Evolutionary conservation across 2,113 vertebrate species (phyloP).

Genomic region (Macquaria ambigua): DNA sequence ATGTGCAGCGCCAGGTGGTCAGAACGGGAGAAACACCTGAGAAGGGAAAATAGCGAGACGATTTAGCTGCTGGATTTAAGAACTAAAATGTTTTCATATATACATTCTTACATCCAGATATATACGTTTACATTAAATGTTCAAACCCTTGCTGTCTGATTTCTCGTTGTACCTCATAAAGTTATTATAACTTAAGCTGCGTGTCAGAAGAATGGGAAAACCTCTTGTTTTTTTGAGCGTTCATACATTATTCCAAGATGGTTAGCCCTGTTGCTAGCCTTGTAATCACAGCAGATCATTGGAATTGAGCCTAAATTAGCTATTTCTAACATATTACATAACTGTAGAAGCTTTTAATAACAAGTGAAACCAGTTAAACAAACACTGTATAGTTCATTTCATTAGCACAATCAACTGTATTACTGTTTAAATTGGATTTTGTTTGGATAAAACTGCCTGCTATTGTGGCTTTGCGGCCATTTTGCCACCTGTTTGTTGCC

Average conservation of each 20-base stretch:
- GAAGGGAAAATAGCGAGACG: background rate
- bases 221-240: background rate
- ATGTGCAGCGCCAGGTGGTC: conserved; percentile 99
- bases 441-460: background rate
- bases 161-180: background rate
- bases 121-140: background rate
- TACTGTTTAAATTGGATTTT: background rate
- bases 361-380: background rate
- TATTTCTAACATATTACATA: background rate
- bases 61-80: background rate
- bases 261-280: background rate
- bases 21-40: conserved; percentile 98
- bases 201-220: background rate
- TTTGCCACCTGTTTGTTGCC: background rate
- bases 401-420: background rate
- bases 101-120: background rate
- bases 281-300: background rate
- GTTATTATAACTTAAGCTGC: background rate
- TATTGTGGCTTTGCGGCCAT: background rate
- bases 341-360: background rate
- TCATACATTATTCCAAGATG: background rate
- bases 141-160: background rate
- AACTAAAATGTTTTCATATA: background rate
- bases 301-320: background rate
- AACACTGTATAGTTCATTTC: background rate